Percentiles rank a stretch among this genome's conserved stretches.
Conservation (phyloP, 2,888 invertebrate genomes). For the Galerucella pusilla region DNA sequence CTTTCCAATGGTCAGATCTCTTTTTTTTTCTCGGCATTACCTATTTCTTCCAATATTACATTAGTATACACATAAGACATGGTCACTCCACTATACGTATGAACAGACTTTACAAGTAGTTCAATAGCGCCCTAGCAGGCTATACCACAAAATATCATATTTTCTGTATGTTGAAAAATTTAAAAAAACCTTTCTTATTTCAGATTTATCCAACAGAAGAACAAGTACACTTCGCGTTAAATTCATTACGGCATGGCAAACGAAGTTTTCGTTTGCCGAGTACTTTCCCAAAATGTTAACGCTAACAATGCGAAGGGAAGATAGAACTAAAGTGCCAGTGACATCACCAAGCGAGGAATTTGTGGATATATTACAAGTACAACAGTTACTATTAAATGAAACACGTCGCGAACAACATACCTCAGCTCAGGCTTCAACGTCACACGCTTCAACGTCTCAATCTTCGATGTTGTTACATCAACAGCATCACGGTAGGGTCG, state of each 20-base stretch:
- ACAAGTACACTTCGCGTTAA: background rate
- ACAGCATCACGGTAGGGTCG: slow-evolving; percentile 6
- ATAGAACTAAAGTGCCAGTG: slow-evolving; percentile 59
- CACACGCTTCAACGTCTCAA: slow-evolving; percentile 27
- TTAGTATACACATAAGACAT: too few relatives aligned
- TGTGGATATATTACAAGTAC: slow-evolving; percentile 84
- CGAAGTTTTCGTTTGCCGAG: slow-evolving; percentile 48
- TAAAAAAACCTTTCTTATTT: background rate
- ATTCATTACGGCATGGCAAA: slow-evolving; percentile 66
- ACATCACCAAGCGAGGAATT: slow-evolving; percentile 72
- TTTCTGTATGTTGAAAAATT: background rate
- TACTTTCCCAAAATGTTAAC: slow-evolving; percentile 62
- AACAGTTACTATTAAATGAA: slow-evolving; percentile 49
- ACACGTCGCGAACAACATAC: slow-evolving; percentile 45
- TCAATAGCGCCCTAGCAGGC: too few relatives aligned
- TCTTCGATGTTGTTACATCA: slow-evolving; percentile 11
- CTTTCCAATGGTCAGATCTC: too few relatives aligned
- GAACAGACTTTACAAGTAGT: too few relatives aligned
- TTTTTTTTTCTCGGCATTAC: too few relatives aligned
- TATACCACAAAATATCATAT: too few relatives aligned
- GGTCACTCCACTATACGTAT: too few relatives aligned
- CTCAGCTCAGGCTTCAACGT: slow-evolving; percentile 54
- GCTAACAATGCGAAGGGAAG: slow-evolving; percentile 76
- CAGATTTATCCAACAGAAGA: background rate
- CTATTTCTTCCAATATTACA: too few relatives aligned